Base-by-base conservation (phyloP, 2,888 invertebrate genomes). In the Mayetiola destructor region DNA sequence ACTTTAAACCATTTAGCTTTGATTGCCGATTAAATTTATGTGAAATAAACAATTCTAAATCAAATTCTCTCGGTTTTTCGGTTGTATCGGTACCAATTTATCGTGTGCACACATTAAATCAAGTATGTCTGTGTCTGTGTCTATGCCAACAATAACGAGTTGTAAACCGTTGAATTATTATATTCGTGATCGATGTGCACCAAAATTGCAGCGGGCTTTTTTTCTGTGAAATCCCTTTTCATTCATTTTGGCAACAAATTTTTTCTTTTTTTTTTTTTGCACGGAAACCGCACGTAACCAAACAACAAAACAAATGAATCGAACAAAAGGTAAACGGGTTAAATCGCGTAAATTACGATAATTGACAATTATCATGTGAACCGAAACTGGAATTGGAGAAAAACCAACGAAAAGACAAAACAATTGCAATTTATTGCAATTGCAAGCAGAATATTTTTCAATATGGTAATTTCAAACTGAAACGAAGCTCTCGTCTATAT, bases 311-410 rank as follows among this genome's bases (percentile, higher is more conserved):
- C 5, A 21, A 14, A 42, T 4, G n/a, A 36, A 4, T n/a, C 12
- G 12, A 4, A 39, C 18, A 39, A 16, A 39, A 39, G 20, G 18
- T 18, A 39, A 39, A 12, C 2, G 2, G 48, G 27, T 27, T n/a
- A 48, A 48, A 48, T 48, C 48, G 48, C 48, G 48, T 48, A 48
- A 48, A 48, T 48, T 48, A 48, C 48, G 48, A 48, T 48, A 48
- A 48, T 48, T 48, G 48, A 48, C 48, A 48, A 48, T 48, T 48
- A 48, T 48, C 48, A 48, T 48, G 48, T 48, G 48, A 48, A 48
- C 27, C n/a, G 27, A 48, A 48, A n/a, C n/a, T 27, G 48, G 3
- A 23, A 32, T 9, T 32, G 32, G 12, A 32, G 32, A 27, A 16
- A 27, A 48, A 48, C 20, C 48, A 48, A 27, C 29, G 16, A 48